Evolutionary conservation across 2,888 invertebrate genomes (phyloP).

Genomic region (Carpatolechia fugitivella): DNA sequence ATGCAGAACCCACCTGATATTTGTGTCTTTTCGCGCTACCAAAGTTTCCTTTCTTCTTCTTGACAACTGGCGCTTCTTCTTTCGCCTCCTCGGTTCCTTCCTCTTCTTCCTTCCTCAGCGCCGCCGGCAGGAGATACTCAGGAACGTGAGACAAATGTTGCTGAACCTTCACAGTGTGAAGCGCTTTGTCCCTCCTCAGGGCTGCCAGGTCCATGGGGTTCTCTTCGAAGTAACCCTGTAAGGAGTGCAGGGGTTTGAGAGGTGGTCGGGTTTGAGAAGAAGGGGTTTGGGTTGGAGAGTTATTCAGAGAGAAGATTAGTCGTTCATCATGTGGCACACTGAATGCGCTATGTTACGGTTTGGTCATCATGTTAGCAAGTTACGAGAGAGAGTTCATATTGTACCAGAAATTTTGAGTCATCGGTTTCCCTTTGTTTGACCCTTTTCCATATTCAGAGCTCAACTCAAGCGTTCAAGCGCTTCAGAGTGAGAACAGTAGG

Average conservation of each 20-base stretch:
- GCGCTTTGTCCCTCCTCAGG: constrained; percentile 89
- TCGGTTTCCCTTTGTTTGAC: no score
- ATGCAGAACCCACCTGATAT: constrained; percentile 52
- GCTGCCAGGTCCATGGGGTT: constrained; percentile 93
- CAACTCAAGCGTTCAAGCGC: no score
- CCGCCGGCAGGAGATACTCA: constrained; percentile 92
- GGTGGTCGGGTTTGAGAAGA: not conserved
- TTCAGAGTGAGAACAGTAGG: no score
- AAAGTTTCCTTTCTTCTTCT: constrained; percentile 55
- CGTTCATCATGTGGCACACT: constrained; percentile 55
- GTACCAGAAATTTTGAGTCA: not conserved
- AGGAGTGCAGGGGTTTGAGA: not conserved
- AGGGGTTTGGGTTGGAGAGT: not conserved
- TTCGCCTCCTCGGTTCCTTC: constrained; percentile 48
- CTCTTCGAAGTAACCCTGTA: constrained; percentile 92
- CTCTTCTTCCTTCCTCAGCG: constrained; percentile 83
- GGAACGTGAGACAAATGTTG: constrained; percentile 94
- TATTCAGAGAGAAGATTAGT: constrained; percentile 76
- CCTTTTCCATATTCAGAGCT: no score
- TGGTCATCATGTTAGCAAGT: constrained; percentile 46
- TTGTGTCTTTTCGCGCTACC: constrained; percentile 66
- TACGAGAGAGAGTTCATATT: not conserved
- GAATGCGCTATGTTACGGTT: constrained; percentile 13
- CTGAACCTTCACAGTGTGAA: constrained; percentile 91
- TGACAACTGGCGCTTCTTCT: constrained; percentile 35